Evolutionary conservation across 2,888 invertebrate species (phyloP), one percentile per base, ranked within the genome.

Genomic region (Choristoneura rosaceana): DNA sequence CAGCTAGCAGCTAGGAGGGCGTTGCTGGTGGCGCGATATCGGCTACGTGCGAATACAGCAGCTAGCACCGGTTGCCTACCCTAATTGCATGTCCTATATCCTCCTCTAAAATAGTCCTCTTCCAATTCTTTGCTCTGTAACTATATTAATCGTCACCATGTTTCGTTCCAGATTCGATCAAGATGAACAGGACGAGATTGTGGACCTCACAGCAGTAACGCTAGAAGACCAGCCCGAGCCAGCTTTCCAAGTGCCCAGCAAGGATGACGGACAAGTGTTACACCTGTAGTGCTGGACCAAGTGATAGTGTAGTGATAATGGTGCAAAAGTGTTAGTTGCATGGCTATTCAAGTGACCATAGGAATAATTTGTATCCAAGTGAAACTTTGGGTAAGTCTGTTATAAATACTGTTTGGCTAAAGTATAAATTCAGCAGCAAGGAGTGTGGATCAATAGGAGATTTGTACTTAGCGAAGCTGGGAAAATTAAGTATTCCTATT

Each of bases 101-200:
- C 25, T 25, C 2, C 25, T 25, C 25, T 25, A 25, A 25, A 25
- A 25, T 25, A 25, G 25, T 25, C 25, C 25, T 25, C 25, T 25
- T 25, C 25, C 25, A 25, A 25, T 25, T 25, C 25, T 2, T 25
- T 25, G 25, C 25, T 25, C 25, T 1, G 25, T 25, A 25, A 25
- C 25, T 25, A 34, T 50, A 5, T 52, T 17, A 47, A 47, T 0
- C 25, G 33, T 45, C n/a, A 17, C 10, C 10, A 17, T 25, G 14
- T 10, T 55, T 25, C 50, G 7, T 75, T 80, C 0, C 84, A 92
- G 93, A 83, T 93, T 93, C 84, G 93, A 94, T 75, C 93, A 93
- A 81, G 93, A 94, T 83, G 98, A 98, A 84, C 97, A 98, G 82
- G 98, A 98, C 86, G 98, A 98, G 90, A 97, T 98, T 70, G 97